Base-by-base conservation (phyloP, 2,888 invertebrate species). In the Ennomos quercinarius region DNA sequence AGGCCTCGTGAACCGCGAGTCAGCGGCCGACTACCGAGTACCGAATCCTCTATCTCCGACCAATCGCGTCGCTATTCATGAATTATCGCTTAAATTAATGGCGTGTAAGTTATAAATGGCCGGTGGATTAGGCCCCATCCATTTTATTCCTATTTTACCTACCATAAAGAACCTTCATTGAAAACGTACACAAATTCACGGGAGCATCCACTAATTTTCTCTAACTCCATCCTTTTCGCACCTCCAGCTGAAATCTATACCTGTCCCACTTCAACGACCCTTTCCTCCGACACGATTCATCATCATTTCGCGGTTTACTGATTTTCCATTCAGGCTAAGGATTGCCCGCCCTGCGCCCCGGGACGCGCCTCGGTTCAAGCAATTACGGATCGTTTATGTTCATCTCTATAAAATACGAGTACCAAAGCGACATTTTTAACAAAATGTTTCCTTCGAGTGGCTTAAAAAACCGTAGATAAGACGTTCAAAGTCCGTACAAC, bases 11-110 rank as follows among this genome's bases (percentile, higher is more conserved):
- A 72, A 66, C 64, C 65, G 68, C 69, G 60, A 55, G 36, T 74
- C 71, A 66, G 69, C 69, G 71, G 64, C 71, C 70, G 63, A 74
- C 81, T 78, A 82, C 84, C 73, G 83, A 78, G 71, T 72, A 72
- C 74, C 77, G 73, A 75, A 79, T 70, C 72, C 79, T 77, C 76
- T 89, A 89, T 87, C 86, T 86, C 75, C 84, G 74, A 72, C 89
- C 90, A 90, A 91, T 91, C 82, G 83, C 81, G 75, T 77, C 83
- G 85, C 85, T 76, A 81, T 81, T 80, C 84, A 81, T 81, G 82
- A 90, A 89, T 91, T 91, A 92, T 91, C 90, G 86, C 87, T 88
- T 89, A 89, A 92, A 91, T 91, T 92, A 92, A 92, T 92, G 91
- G 89, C 86, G 90, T 91, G 91, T 91, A 84, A 91, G 89, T 89